A percentile compares a stretch with the other conserved stretches of the same genome.
Conservation (phyloP, 2,113 vertebrate species). For the Anas platyrhynchos region DNA sequence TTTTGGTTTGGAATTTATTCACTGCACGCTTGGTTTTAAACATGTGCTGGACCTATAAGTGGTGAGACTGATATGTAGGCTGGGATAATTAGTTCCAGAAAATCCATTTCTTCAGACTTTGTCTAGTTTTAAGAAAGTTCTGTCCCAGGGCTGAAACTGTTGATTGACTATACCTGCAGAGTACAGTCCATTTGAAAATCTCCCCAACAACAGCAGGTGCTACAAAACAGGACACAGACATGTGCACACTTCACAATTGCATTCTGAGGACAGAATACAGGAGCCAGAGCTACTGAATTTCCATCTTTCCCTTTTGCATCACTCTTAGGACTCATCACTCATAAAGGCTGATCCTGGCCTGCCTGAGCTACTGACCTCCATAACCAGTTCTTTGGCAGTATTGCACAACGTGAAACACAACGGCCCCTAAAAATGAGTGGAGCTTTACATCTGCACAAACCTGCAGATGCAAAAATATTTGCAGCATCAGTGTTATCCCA, state of each 20-base stretch:
- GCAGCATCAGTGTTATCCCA: background rate
- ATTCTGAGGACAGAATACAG: background rate
- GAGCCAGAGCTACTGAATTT: background rate
- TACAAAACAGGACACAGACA: background rate
- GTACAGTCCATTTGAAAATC: background rate
- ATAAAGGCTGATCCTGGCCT: background rate
- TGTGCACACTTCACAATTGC: background rate
- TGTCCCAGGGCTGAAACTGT: too few species aligned
- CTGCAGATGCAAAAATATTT: background rate
- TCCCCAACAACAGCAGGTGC: background rate
- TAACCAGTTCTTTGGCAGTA: background rate
- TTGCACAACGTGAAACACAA: background rate
- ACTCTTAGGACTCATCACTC: background rate
- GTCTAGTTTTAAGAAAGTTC: too few species aligned
- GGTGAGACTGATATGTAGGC: too few species aligned
- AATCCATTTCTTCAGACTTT: too few species aligned
- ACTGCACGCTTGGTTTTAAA: background rate
- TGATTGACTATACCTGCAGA: too few species aligned
- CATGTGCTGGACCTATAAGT: too few species aligned
- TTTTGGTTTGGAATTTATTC: background rate
- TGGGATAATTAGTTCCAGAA: too few species aligned
- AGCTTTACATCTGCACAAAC: background rate
- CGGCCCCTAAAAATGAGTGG: background rate
- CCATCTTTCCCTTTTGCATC: background rate
- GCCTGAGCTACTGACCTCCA: background rate